These are phyloP conservation scores for Emberiza fucata DNA, from an alignment of 2,113 vertebrate species.

Conservation along the genomic window DNA sequence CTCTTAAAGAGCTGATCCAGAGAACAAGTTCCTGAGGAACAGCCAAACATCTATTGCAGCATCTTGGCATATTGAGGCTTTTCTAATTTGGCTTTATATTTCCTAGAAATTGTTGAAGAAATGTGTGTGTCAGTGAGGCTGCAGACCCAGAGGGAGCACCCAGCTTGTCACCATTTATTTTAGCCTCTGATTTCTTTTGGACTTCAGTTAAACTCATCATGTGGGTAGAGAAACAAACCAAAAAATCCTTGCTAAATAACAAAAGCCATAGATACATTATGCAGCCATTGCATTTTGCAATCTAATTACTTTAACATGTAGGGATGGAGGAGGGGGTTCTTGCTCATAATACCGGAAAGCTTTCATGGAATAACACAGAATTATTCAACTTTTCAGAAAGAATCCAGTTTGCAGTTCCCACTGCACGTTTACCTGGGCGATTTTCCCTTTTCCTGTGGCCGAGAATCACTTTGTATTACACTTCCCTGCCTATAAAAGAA, in stretches of 20 bases:
- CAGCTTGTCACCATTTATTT: background rate
- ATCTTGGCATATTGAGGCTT: background rate
- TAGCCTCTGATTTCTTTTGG: background rate
- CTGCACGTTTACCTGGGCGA: slow-evolving; percentile 42
- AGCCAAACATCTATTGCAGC: background rate
- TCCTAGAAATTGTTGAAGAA: background rate
- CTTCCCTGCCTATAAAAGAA: slow-evolving; percentile 62
- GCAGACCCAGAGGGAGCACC: background rate
- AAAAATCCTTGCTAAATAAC: background rate
- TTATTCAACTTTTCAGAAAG: slow-evolving; percentile 49
- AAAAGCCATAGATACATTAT: background rate
- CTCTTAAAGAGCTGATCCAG: background rate
- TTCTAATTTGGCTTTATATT: background rate
- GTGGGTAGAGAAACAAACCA: background rate
- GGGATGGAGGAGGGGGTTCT: background rate
- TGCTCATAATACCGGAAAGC: background rate
- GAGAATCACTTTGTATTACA: slow-evolving; percentile 51
- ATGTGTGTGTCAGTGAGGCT: background rate
- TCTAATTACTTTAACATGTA: slow-evolving; percentile 39
- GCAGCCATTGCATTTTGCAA: background rate
- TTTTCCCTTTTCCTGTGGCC: slow-evolving; percentile 40
- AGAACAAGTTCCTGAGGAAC: background rate
- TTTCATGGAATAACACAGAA: slow-evolving; percentile 1
- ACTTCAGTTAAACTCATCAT: background rate
- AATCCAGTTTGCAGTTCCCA: slow-evolving; percentile 22